Conservation (phyloP, 1,140 invertebrate species). For the Atta texana region DNA sequence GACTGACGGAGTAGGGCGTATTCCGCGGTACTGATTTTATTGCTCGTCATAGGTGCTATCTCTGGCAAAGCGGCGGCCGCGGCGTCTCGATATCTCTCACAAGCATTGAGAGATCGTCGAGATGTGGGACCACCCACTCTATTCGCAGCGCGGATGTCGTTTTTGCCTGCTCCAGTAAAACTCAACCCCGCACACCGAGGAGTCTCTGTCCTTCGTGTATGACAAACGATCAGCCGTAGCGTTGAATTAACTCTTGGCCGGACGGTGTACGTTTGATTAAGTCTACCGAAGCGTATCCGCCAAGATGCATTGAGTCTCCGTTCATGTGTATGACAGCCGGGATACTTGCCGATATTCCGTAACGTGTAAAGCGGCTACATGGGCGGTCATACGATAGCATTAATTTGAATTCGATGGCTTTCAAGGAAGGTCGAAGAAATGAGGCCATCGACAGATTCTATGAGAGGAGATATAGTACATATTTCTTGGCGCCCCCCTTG, state of each 20-base stretch:
- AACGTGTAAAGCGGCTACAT: slow-evolving; percentile 59
- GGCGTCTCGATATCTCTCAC: neutral
- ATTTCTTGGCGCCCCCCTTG: too few species aligned
- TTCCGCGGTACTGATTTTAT: slow-evolving; percentile 34
- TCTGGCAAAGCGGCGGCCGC: slow-evolving; percentile 7
- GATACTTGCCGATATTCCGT: slow-evolving; percentile 36
- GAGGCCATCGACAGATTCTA: neutral
- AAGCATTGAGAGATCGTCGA: neutral
- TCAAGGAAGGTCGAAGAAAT: neutral
- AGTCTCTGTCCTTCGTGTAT: slow-evolving; percentile 56
- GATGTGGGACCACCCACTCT: slow-evolving; percentile 45
- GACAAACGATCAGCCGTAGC: slow-evolving; percentile 68
- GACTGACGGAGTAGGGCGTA: neutral
- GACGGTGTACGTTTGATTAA: slow-evolving; percentile 68
- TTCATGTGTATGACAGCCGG: slow-evolving; percentile 34
- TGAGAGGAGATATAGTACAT: too few species aligned
- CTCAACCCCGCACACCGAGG: slow-evolving; percentile 3
- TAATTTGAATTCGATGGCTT: slow-evolving; percentile 38
- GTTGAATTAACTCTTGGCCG: slow-evolving; percentile 69
- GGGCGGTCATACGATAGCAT: slow-evolving; percentile 38
- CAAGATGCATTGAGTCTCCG: slow-evolving; percentile 64
- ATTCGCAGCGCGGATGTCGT: slow-evolving; percentile 25
- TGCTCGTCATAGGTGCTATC: slow-evolving; percentile 43
- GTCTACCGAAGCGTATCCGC: slow-evolving; percentile 62
- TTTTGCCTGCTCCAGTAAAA: slow-evolving; percentile 54